Percentiles rank a stretch among this genome's conserved stretches.
phyloP scores from a whole-genome alignment of 2,113 vertebrate species.

The Ammodytes marinus region DNA sequence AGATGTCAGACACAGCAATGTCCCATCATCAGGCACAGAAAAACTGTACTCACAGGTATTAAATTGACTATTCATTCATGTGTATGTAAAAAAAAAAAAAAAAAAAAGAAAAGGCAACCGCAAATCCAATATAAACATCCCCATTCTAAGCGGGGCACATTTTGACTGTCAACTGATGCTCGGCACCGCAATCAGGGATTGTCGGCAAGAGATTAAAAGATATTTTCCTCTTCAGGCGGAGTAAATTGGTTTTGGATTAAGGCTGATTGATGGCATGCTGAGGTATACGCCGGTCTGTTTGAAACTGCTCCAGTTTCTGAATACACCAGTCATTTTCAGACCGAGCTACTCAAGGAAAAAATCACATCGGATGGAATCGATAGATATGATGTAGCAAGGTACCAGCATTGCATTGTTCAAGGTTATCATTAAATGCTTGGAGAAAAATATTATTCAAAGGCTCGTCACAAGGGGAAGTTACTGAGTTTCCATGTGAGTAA shows the following conservation, averaged over 20 bases:
- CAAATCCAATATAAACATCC: constrained; percentile 69
- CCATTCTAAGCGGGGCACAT: constrained; percentile 67
- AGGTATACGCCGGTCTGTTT: constrained; percentile 80
- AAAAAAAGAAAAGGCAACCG: constrained; percentile 31
- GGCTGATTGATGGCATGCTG: constrained; percentile 84
- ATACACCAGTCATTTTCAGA: constrained; percentile 78
- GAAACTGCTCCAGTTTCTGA: constrained; percentile 77
- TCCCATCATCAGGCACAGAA: constrained; percentile 41
- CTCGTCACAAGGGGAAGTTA: constrained; percentile 17
- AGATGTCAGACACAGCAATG: constrained; percentile 39
- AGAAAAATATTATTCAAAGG: constrained; percentile 66
- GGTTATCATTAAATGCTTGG: constrained; percentile 77
- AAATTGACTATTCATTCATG: constrained; percentile 56
- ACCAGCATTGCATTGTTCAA: constrained; percentile 71
- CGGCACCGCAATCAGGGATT: constrained; percentile 80
- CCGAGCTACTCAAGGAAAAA: constrained; percentile 76
- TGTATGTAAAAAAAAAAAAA: constrained; percentile 52
- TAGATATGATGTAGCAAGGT: constrained; percentile 80
- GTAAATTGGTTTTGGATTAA: constrained; percentile 88
- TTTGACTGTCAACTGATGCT: constrained; percentile 81
- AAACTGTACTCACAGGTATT: constrained; percentile 42
- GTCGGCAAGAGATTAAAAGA: constrained; percentile 86
- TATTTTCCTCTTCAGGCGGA: constrained; percentile 85
- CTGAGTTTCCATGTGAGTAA: constrained; percentile 18
- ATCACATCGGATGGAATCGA: constrained; percentile 76